Conservation (phyloP, 2,888 invertebrate genomes). For the Gymnosoma rotundatum region DNA sequence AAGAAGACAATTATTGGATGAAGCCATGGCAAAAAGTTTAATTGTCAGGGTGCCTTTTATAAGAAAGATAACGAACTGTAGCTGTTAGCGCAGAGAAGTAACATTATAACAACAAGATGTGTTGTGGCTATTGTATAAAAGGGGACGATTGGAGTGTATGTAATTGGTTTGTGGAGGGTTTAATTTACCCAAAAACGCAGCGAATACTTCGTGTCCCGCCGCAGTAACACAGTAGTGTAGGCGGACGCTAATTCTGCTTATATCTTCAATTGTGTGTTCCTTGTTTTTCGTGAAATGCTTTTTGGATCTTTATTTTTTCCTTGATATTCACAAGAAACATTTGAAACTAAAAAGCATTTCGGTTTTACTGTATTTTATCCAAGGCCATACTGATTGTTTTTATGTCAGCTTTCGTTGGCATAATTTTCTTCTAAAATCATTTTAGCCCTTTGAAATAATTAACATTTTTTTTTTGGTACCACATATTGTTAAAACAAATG, state of each 20-base stretch:
- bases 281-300: slow-evolving; percentile 20
- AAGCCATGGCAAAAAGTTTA: no score
- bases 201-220: no score
- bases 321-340: slow-evolving; percentile 15
- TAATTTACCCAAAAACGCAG: no score
- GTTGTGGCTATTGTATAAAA: no score
- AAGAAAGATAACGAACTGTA: no score
- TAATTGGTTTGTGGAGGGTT: no score
- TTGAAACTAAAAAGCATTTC: slow-evolving; percentile 25
- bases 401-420: slow-evolving; percentile 35
- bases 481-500: neutral
- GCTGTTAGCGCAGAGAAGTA: no score
- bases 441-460: slow-evolving; percentile 40
- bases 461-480: neutral
- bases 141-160: no score
- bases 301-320: neutral
- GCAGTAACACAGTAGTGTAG: no score
- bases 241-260: neutral
- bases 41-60: no score
- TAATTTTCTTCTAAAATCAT: slow-evolving; percentile 1
- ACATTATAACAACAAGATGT: no score
- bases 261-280: neutral
- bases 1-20: no score
- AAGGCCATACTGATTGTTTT: slow-evolving; percentile 29
- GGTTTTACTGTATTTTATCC: slow-evolving; percentile 34